phyloP scores from a whole-genome alignment of 2,113 vertebrate species.

The Amazona vittata region DNA sequence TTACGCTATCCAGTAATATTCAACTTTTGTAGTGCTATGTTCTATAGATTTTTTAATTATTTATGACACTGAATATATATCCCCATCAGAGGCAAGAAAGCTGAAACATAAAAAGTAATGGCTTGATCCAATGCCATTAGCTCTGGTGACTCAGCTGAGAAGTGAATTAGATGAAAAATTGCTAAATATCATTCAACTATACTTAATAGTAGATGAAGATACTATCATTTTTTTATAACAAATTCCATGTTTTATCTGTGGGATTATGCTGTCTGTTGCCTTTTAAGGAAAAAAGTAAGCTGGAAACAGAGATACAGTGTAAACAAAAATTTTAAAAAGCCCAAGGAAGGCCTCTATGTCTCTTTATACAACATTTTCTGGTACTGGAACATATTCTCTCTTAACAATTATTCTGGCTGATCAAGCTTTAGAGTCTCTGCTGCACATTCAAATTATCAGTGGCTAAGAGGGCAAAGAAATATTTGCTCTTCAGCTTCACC shows the following conservation, averaged over 20 bases:
- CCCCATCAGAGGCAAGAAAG: neutral
- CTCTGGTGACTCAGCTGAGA: neutral
- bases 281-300: neutral
- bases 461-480: neutral
- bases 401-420: neutral
- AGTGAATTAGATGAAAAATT: neutral
- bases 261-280: neutral
- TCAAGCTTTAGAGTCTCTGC: neutral
- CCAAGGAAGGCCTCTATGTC: accelerated
- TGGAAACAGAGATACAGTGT: neutral
- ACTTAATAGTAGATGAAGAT: neutral
- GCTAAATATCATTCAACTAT: neutral
- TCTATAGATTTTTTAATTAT: neutral
- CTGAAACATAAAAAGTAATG: neutral
- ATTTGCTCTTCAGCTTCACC: neutral
- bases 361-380: neutral
- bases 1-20: neutral
- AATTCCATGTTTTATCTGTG: neutral
- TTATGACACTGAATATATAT: neutral
- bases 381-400: neutral
- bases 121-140: neutral
- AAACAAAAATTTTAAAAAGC: neutral
- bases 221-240: neutral
- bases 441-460: neutral
- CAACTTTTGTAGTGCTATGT: neutral